These are phyloP conservation scores for Charadrius vociferus DNA, from an alignment of 2,113 vertebrate genomes.

Conservation along the genomic window DNA sequence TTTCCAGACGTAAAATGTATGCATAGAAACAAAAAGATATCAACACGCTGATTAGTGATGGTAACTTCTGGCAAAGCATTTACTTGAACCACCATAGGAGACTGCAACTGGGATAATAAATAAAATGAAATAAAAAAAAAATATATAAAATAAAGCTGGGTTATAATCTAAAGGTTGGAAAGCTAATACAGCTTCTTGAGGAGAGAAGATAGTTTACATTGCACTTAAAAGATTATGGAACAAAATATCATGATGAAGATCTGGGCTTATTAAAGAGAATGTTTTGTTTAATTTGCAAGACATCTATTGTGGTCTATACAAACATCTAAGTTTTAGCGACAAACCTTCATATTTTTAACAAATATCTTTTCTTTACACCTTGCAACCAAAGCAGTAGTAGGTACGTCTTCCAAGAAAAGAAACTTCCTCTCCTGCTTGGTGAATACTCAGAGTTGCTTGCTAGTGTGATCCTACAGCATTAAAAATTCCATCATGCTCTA, in stretches of 20 bases:
- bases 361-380: neutral
- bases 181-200: neutral
- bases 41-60: neutral
- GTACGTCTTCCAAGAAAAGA: neutral
- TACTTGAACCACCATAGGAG: neutral
- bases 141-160: neutral
- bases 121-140: neutral
- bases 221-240: neutral
- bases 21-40: neutral
- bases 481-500: neutral
- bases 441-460: neutral
- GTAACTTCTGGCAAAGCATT: neutral
- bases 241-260: neutral
- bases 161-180: neutral
- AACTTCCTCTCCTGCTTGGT: neutral
- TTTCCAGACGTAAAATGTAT: neutral
- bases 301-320: neutral
- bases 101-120: neutral
- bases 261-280: neutral
- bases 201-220: neutral
- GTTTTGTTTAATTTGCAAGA: neutral
- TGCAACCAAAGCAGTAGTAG: neutral
- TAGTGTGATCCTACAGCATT: neutral
- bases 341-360: neutral
- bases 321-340: neutral